Evolutionary conservation across 2,113 vertebrate species (phyloP).

Genomic region (Leuciscus idus): DNA sequence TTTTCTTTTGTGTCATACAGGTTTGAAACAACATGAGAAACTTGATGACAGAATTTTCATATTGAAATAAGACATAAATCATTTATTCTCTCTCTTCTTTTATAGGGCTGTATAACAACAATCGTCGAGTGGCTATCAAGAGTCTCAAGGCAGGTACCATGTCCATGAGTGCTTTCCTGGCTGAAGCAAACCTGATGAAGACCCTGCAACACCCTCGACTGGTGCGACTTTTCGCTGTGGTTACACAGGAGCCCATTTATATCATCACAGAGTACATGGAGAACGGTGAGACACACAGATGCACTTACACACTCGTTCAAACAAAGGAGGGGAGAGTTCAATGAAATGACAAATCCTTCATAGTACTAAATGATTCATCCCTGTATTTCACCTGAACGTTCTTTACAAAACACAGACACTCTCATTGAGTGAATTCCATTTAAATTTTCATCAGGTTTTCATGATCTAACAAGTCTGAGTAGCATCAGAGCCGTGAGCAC

Average conservation of each 20-base stretch:
- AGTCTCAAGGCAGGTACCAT: constrained; percentile 93
- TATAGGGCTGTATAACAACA: constrained; percentile 87
- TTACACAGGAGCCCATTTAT: constrained; percentile 95
- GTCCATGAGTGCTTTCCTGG: constrained; percentile 92
- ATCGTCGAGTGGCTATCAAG: constrained; percentile 93
- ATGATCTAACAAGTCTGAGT: constrained; percentile 25
- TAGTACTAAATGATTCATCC: constrained; percentile 2
- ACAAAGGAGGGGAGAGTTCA: not conserved
- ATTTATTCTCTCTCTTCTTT: not conserved
- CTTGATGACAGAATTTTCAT: not conserved
- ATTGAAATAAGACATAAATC: not conserved
- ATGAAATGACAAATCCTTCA: not conserved
- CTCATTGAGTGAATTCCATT: not conserved
- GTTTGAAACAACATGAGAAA: not conserved
- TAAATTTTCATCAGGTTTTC: constrained; percentile 18
- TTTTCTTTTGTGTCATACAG: not conserved
- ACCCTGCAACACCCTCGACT: constrained; percentile 87
- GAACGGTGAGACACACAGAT: constrained; percentile 80
- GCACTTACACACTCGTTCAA: not conserved
- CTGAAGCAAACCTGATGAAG: constrained; percentile 98
- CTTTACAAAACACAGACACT: not conserved
- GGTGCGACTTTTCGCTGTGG: constrained; percentile 93
- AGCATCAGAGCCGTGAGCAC: not conserved
- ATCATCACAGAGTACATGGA: constrained; percentile 99
- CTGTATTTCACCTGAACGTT: not conserved